These are phyloP conservation scores for Thunnus thynnus DNA, from an alignment of 2,113 vertebrate species.

Conservation along the genomic window DNA sequence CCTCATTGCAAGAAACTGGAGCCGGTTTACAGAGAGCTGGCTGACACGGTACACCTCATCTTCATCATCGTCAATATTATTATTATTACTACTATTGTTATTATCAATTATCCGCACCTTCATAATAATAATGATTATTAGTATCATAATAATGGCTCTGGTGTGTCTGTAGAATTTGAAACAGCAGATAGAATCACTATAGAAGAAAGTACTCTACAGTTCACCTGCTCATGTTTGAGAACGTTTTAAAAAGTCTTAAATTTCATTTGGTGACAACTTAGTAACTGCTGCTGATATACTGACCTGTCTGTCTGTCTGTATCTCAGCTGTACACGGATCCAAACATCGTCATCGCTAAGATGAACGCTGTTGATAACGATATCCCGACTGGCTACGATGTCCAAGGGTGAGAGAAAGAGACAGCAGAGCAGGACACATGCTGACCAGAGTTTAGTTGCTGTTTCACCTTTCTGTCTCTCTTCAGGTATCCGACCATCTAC, in stretches of 20 bases:
- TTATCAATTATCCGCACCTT: no score
- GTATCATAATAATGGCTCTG: no score
- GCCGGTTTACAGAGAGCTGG: constrained; percentile 81
- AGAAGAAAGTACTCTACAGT: no score
- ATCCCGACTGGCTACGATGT: constrained; percentile 81
- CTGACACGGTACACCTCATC: constrained; percentile 62
- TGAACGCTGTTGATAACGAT: constrained; percentile 84
- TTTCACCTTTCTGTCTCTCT: not conserved
- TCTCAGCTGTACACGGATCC: constrained; percentile 74
- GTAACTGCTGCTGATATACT: no score
- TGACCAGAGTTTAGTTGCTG: fast-evolving
- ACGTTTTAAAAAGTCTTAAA: no score
- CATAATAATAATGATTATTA: no score
- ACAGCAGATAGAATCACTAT: no score
- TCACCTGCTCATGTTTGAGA: no score
- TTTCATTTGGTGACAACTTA: no score
- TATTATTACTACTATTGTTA: not conserved
- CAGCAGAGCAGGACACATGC: not conserved
- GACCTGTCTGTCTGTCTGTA: not conserved
- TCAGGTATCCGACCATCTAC: constrained; percentile 85
- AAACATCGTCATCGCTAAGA: constrained; percentile 78
- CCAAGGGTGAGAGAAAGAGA: constrained; percentile 75
- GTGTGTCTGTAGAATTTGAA: no score
- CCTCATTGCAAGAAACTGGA: constrained; percentile 85
- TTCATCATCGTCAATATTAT: not conserved